Conservation (phyloP, 2,113 vertebrate species). For the Gymnorhina tibicen region DNA sequence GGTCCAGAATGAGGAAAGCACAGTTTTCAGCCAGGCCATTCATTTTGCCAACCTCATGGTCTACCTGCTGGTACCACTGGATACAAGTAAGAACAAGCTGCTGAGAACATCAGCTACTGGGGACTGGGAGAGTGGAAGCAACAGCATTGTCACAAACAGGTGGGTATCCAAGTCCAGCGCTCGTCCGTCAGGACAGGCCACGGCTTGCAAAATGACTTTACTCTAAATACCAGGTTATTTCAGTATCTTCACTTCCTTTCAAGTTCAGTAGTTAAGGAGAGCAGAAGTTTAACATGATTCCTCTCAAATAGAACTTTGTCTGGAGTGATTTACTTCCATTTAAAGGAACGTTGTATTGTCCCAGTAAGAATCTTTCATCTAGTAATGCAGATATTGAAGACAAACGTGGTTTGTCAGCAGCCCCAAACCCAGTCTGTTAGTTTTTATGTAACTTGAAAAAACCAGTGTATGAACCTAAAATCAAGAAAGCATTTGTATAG, state of each 20-base stretch:
- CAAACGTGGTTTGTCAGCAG: neutral
- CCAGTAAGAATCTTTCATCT: neutral
- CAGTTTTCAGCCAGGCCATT: slow-evolving; percentile 97
- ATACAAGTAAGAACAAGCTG: slow-evolving; percentile 94
- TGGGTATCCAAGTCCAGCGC: neutral
- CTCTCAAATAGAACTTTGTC: neutral
- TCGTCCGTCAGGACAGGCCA: neutral
- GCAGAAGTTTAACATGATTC: neutral
- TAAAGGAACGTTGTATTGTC: neutral
- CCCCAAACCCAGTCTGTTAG: neutral
- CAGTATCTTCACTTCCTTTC: neutral
- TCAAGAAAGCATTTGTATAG: neutral
- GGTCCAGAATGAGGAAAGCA: slow-evolving; percentile 94
- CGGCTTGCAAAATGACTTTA: neutral
- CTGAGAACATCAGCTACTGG: slow-evolving; percentile 80
- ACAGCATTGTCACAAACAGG: slow-evolving; percentile 97
- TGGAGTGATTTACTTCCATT: neutral
- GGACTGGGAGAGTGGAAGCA: slow-evolving; percentile 98
- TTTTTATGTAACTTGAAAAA: neutral
- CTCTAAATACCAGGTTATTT: neutral
- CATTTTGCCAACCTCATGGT: slow-evolving; percentile 99
- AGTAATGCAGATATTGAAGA: neutral
- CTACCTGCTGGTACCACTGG: slow-evolving; percentile 92
- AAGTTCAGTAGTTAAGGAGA: neutral
- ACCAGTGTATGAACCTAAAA: neutral